A percentile compares a stretch with the other conserved stretches of the same genome.
Conservation (phyloP, 2,113 vertebrate species). For the Mystacornis crossleyi region DNA sequence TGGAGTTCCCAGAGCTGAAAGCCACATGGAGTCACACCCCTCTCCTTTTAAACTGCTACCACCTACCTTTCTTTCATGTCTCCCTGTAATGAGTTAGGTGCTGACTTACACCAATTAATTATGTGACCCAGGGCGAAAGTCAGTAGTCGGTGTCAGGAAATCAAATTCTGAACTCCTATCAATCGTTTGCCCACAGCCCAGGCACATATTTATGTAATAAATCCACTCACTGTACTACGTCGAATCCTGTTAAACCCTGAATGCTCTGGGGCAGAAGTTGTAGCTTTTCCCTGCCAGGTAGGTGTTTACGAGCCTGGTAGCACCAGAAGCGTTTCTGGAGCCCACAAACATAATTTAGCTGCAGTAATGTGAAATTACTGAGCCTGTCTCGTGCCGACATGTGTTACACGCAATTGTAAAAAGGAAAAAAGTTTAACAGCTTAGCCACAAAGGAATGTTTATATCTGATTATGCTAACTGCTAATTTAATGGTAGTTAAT, state of each 20-base stretch:
- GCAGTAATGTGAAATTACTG: conserved; percentile 64
- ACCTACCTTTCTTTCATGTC: not conserved
- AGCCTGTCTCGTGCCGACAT: conserved; percentile 57
- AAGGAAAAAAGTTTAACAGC: conserved; percentile 62
- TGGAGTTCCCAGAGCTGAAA: not conserved
- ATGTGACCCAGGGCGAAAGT: not conserved
- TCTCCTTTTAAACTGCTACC: not conserved
- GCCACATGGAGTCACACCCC: not conserved
- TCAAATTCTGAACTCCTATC: not conserved
- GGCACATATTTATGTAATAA: not conserved
- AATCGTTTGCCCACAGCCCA: not conserved
- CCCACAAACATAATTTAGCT: conserved; percentile 73
- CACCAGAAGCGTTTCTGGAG: conserved; percentile 70
- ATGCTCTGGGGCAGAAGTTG: conserved; percentile 6
- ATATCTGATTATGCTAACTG: conserved; percentile 74
- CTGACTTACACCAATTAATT: not conserved
- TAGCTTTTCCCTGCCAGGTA: conserved; percentile 63
- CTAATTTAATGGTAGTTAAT: conserved; percentile 74
- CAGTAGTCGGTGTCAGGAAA: not conserved
- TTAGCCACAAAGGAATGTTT: conserved; percentile 75
- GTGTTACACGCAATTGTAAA: conserved; percentile 62
- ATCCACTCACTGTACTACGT: not conserved
- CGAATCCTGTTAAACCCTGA: not conserved
- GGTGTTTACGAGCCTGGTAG: conserved; percentile 72
- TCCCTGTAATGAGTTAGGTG: not conserved